Conservation (phyloP, 2,888 invertebrate species). For the Scelioninae gen. 2 region DNA sequence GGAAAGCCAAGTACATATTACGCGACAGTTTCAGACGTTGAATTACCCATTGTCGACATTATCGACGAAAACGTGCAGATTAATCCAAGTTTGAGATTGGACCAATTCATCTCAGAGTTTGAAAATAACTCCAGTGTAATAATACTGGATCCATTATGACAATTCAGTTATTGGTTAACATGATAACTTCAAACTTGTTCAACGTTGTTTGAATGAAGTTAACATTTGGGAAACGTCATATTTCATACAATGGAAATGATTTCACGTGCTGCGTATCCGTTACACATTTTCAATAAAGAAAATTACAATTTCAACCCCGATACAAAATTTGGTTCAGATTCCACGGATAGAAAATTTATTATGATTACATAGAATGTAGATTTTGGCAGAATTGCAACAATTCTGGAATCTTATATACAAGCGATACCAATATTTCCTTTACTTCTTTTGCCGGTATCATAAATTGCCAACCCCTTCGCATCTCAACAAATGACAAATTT, state of each 20-base stretch:
- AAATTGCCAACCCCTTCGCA: no score
- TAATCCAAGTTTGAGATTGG: conserved; percentile 48
- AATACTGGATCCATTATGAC: conserved; percentile 13
- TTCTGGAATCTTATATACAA: no score
- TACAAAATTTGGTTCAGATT: no score
- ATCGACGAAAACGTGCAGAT: conserved; percentile 19
- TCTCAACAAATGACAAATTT: no score
- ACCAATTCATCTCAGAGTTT: conserved; percentile 24
- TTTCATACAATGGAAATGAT: no score
- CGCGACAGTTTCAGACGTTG: conserved; percentile 19
- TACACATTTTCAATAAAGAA: no score
- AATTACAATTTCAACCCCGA: no score
- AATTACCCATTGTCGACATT: conserved; percentile 30
- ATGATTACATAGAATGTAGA: not conserved
- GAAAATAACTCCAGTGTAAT: conserved; percentile 23
- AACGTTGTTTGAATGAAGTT: not conserved
- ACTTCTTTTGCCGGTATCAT: no score
- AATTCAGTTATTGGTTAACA: conserved; percentile 9
- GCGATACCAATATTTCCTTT: no score
- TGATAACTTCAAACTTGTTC: not conserved
- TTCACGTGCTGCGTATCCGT: no score
- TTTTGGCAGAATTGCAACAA: not conserved
- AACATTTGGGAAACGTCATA: no score
- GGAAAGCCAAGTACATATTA: conserved; percentile 42
- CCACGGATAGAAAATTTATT: no score